Base-by-base conservation (phyloP, 1,140 invertebrate species). In the Leguminivora glycinivorella region DNA sequence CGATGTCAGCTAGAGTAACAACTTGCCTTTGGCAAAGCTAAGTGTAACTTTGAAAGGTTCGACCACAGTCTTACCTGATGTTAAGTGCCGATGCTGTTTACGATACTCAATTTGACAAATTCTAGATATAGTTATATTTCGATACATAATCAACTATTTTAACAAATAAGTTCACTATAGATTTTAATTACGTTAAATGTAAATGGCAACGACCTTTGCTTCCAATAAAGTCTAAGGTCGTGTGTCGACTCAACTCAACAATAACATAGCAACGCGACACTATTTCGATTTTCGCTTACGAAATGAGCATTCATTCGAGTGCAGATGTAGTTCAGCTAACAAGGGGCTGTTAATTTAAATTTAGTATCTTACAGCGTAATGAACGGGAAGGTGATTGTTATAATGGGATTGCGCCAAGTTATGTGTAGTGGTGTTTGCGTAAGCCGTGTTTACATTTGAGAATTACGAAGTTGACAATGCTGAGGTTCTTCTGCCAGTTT, bases 271-370 rank as follows among this genome's bases (percentile, higher is more conserved):
- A 67, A 69, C 31, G 40, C 69, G 40, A 34, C 34, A 70, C 26
- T 43, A 70, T 67, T 70, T 43, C 70, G 73, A 77, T 77, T 75
- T 75, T 74, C 70, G 72, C 76, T 75, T 70, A 56, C 68, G 67
- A 84, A 89, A 87, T 87, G 87, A 88, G 82, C 85, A 84, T 83
- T 87, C 82, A 84, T 87, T 85, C 79, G 72, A 72, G 71, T 79
- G 75, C 82, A 83, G 80, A 81, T 84, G 84, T 88, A 85, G 87
- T 90, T 87, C 72, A 81, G 85, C 85, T 90, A 90, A 89, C 88
- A 84, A 90, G 87, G 84, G 87, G 82, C 79, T 90, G 85, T 90
- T 90, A 90, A 90, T 90, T 89, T 87, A 88, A 90, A 90, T 90
- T 90, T 90, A 90, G 86, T 90, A 88, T 89, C 88, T 89, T 83